Base-by-base conservation (phyloP, 2,888 invertebrate genomes). In the Anodontia alba region DNA sequence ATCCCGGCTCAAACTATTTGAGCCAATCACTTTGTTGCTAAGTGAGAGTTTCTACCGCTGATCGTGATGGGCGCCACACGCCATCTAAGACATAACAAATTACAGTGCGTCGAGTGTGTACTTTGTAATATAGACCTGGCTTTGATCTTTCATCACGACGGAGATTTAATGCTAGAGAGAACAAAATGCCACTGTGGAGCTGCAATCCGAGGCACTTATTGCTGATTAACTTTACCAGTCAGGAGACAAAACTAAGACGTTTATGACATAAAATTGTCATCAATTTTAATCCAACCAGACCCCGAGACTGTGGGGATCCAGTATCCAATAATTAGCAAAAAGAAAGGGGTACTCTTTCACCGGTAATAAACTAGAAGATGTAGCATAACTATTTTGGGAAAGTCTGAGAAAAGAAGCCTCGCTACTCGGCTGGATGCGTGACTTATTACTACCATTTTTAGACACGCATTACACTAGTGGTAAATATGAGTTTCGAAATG, bases 41-140 rank as follows among this genome's bases (percentile, higher is more conserved):
- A 46, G 84, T 72, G 76, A 77, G 72, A 49, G 68, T 49, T 36
- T 51, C 54, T 68, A 42, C 73, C 71, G 73, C 73, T 38, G 68
- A 49, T 66, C 67, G 76, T 85, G 85, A 82, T 79, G 73, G 85
- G 82, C 85, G 85, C 85, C 85, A 81, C 85, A 83, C 85, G 85
- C 75, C 84, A 51, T 36, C 49, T 7, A 42, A 38, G 54, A 70
- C 67, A 74, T 80, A 76, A 82, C 82, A 85, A 85, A 85, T 85
- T 70, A 82, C 78, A 78, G 74, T 57, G 73, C 72, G 71, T 38
- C 69, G 49, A 81, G 76, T 80, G 82, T 82, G 81, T 85, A 83
- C 80, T 81, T 85, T 78, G 76, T 78, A 76, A 80, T 81, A 73
- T 75, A 83, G 74, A 81, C 80, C 78, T 29, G 42, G 68, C 85